Evolutionary conservation across 2,888 invertebrate species (phyloP).

Genomic region (Minunthozetes semirufus): DNA sequence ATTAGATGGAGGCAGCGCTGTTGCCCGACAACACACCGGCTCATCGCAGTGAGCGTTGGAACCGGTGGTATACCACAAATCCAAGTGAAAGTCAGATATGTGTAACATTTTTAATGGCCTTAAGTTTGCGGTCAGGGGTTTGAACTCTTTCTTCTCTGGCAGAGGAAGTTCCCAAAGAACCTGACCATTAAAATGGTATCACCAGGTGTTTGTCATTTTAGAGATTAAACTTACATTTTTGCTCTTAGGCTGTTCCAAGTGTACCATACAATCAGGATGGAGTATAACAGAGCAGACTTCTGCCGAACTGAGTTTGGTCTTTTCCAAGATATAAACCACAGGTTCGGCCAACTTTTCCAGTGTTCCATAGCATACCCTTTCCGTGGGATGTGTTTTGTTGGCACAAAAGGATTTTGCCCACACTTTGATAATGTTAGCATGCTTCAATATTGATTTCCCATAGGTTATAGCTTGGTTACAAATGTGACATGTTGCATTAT

Average conservation of each 20-base stretch:
- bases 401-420: neutral
- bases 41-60: constrained; percentile 65
- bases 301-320: neutral
- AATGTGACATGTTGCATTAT: neutral
- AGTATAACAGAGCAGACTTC: constrained; percentile 22
- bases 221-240: neutral
- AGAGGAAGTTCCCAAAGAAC: constrained; percentile 30
- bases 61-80: constrained; percentile 62
- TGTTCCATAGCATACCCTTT: constrained; percentile 25
- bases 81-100: constrained; percentile 70
- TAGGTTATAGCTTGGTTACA: neutral
- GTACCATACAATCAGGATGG: constrained; percentile 21
- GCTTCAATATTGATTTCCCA: neutral
- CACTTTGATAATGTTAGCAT: neutral
- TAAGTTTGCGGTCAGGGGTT: neutral
- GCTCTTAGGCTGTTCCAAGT: neutral
- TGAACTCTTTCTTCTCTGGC: neutral
- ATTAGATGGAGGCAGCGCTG: neutral
- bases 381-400: neutral
- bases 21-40: constrained; percentile 66
- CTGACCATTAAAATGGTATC: neutral
- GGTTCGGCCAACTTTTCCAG: constrained; percentile 2
- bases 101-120: constrained; percentile 54
- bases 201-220: too few relatives aligned
- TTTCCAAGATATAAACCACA: constrained; percentile 6